Percentiles rank a stretch among this genome's conserved stretches.
These are phyloP conservation scores for Trigoniulus corallinus DNA, from an alignment of 1,140 invertebrate genomes.

Conservation along the genomic window DNA sequence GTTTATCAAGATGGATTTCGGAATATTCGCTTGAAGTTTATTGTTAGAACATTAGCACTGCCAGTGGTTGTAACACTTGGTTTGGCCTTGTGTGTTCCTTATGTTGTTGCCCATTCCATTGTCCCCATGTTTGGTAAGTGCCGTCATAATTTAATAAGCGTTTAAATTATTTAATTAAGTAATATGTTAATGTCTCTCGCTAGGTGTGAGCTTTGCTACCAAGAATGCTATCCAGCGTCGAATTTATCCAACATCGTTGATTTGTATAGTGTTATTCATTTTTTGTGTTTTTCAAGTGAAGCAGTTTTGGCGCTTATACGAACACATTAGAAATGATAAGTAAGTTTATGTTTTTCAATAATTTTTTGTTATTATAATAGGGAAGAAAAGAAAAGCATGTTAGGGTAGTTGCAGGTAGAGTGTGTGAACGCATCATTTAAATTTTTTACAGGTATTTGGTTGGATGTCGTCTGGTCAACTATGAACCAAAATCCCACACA, in stretches of 20 bases:
- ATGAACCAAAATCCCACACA: constrained; percentile 46
- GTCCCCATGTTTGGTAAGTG: constrained; percentile 51
- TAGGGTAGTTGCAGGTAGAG: neutral
- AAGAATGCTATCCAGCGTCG: constrained; percentile 63
- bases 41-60: constrained; percentile 65
- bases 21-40: constrained; percentile 76
- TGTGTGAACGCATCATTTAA: neutral
- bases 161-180: constrained; percentile 14
- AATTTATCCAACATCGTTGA: constrained; percentile 76
- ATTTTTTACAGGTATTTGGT: constrained; percentile 50
- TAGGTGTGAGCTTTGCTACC: constrained; percentile 47
- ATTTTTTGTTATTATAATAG: neutral
- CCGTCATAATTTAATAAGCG: constrained; percentile 7
- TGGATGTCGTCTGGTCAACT: constrained; percentile 85
- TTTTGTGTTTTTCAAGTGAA: constrained; percentile 61
- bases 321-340: constrained; percentile 99
- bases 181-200: constrained; percentile 13
- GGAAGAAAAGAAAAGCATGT: neutral
- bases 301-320: constrained; percentile 85
- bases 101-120: constrained; percentile 65
- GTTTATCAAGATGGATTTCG: constrained; percentile 70
- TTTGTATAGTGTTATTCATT: constrained; percentile 44
- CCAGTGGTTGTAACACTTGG: constrained; percentile 78
- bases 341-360: constrained; percentile 31
- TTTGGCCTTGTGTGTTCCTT: constrained; percentile 72